Evolutionary conservation across 2,797 vertebrate species (phyloP).

Genomic region (Enteromius anoplus): DNA sequence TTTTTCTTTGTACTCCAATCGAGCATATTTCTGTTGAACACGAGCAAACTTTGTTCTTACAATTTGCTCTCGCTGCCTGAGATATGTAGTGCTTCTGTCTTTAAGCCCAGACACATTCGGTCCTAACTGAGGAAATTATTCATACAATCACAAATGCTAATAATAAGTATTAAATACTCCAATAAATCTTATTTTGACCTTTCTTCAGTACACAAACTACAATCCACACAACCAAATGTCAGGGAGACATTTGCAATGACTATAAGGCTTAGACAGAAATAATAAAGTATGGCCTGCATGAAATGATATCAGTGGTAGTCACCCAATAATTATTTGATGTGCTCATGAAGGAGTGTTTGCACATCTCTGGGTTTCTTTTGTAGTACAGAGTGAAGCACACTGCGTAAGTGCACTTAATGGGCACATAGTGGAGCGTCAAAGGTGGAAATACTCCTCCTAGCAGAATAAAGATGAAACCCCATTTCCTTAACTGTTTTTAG

Average conservation of each 20-base stretch:
- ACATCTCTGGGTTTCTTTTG: constrained; percentile 10
- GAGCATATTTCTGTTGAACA: not conserved
- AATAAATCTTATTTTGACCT: constrained; percentile 6
- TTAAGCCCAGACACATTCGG: not conserved
- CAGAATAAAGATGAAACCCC: constrained; percentile 4
- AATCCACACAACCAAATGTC: constrained; percentile 8
- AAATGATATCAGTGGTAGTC: not conserved
- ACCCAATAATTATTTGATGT: constrained; percentile 19
- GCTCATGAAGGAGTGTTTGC: constrained; percentile 25
- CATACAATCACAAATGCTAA: constrained; percentile 5
- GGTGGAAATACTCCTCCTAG: constrained; percentile 16
- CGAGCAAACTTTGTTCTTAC: not conserved
- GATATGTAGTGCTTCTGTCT: not conserved
- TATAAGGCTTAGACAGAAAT: constrained; percentile 24
- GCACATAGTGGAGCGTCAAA: constrained; percentile 42
- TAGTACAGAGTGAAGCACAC: not conserved
- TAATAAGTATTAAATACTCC: not conserved
- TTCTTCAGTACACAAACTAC: constrained; percentile 13
- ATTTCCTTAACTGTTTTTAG: constrained; percentile 9
- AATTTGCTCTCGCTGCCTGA: not conserved
- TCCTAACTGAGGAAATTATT: not conserved
- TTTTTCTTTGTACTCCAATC: not conserved
- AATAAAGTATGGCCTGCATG: constrained; percentile 7
- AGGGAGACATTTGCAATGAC: not conserved
- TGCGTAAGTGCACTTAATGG: constrained; percentile 72